Base-by-base conservation (phyloP, 2,888 invertebrate species). In the Diplolepis rosae region DNA sequence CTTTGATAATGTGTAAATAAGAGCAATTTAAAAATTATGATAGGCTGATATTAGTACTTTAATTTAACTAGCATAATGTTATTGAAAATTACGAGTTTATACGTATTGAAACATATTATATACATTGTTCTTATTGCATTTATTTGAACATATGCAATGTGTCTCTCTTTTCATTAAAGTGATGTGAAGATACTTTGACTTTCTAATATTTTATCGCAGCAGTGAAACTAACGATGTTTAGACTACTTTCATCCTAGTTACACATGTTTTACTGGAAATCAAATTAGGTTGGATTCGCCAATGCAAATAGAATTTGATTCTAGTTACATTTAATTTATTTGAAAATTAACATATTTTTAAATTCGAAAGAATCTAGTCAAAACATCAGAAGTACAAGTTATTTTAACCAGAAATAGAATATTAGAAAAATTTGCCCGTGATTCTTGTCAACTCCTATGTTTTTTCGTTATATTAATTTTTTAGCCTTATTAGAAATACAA, bases 161-260 rank as follows among this genome's bases (percentile, higher is more conserved):
- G 15, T 52, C 35, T 39, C 39, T 39, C 39, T 39, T 61, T 61
- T 61, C 39, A 35, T 24, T 61, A 24, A n/a, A 61, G 22, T 22
- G 35, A 61, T 35, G 24, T 45, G 45, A 45, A 35, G 39, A n/a
- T 39, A 39, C 61, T 39, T 61, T 61, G 61, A 61, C 61, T 61
- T 61, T 61, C 61, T 39, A 61, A 61, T 61, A 39, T 61, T 61
- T 61, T 61, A 61, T 61, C 56, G 39, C 32, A n/a, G 61, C 35
- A 61, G 61, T 39, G 61, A 61, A 61, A 56, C 35, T 35, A 56
- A 56, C 56, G 56, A 39, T 56, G 35, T 22, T 56, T 61, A 61
- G 24, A 61, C 61, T 61, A 61, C 61, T 61, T 61, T 61, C 61
- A 61, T 61, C 39, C 27, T 13, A 61, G 61, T 61, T 61, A 61